Evolutionary conservation across 2,797 vertebrate genomes (phyloP).

Genomic region (Macropus fuliginosus): DNA sequence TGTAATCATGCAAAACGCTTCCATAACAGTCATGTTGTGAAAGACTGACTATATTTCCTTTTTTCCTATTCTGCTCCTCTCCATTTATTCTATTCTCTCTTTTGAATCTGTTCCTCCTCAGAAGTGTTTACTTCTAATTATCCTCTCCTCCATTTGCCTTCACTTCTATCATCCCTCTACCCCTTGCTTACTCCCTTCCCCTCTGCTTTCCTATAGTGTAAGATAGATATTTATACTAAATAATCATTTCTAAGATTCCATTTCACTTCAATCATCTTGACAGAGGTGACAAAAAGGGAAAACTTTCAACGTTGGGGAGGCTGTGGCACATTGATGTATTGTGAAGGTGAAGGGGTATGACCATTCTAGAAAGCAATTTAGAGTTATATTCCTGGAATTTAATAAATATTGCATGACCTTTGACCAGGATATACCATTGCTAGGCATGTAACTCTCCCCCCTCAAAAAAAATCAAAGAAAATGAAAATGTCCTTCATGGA

Average conservation of each 20-base stretch:
- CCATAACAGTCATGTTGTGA: too few species aligned
- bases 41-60: too few species aligned
- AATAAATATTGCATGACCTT: neutral
- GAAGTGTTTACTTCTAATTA: too few species aligned
- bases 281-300: neutral
- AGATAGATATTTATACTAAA: too few species aligned
- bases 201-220: too few species aligned
- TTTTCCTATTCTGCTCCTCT: too few species aligned
- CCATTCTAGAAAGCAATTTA: neutral
- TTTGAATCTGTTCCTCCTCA: too few species aligned
- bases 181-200: too few species aligned
- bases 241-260: neutral
- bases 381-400: neutral
- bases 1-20: too few species aligned
- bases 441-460: neutral
- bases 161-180: too few species aligned
- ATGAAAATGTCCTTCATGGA: neutral
- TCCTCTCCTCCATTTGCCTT: too few species aligned
- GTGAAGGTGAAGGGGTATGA: neutral
- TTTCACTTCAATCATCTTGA: neutral
- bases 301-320: neutral
- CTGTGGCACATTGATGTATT: neutral
- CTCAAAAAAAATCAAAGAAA: neutral
- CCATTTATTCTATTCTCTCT: too few species aligned
- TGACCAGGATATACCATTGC: neutral